phyloP scores from a whole-genome alignment of 1,140 invertebrate genomes.

The Sycobia sp. region DNA sequence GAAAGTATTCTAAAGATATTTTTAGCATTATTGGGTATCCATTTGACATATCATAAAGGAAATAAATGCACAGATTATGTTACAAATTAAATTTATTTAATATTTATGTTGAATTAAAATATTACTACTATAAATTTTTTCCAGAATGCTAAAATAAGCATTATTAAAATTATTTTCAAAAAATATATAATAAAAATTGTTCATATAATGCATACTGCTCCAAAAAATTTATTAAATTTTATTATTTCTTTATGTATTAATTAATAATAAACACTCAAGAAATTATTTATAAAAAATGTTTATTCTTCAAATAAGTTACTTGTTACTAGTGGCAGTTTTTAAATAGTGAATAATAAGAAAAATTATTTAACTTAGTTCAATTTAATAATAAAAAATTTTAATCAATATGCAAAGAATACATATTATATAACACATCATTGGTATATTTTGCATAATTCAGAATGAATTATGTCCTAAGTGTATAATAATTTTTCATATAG shows the following conservation, averaged over 20 bases:
- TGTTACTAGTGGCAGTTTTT: background rate
- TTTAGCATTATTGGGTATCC: too few species aligned
- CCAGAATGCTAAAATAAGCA: background rate
- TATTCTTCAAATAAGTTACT: background rate
- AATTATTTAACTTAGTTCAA: too few species aligned
- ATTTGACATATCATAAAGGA: too few species aligned
- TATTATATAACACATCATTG: background rate
- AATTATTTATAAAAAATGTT: too few species aligned
- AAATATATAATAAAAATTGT: conserved; percentile 5
- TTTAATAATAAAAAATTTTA: conserved; percentile 10
- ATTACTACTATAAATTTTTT: conserved; percentile 18
- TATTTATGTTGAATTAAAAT: conserved; percentile 1
- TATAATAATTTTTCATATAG: too few species aligned
- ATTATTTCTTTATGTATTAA: background rate
- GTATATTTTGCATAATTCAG: conserved; percentile 9
- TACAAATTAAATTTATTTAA: conserved; percentile 18
- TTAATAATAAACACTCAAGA: too few species aligned
- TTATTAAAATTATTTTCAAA: background rate
- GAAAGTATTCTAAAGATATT: too few species aligned
- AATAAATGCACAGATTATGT: conserved; percentile 3
- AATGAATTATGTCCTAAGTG: too few species aligned
- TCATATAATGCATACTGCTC: background rate
- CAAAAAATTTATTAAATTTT: background rate
- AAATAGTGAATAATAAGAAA: background rate
- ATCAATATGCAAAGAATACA: conserved; percentile 2